Evolutionary conservation across 1,140 invertebrate species (phyloP).

Genomic region (Aphis craccivora): DNA sequence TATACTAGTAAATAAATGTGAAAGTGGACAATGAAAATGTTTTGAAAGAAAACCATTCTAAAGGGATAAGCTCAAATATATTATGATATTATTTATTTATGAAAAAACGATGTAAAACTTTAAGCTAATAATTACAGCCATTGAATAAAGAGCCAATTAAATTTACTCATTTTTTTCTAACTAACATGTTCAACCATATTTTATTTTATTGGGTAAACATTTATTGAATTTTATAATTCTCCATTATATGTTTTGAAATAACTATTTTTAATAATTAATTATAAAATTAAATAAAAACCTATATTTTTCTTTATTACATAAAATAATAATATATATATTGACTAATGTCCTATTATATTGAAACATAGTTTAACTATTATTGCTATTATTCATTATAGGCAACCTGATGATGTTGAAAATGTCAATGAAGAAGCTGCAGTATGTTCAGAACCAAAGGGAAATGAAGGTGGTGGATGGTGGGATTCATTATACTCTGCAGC

Average conservation of each 20-base stretch:
- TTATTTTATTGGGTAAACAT: not conserved
- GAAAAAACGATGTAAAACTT: not conserved
- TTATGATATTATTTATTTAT: not conserved
- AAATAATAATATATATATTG: not conserved
- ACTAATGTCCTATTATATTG: not conserved
- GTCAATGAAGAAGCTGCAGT: not conserved
- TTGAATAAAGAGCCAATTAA: not conserved
- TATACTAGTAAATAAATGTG: not conserved
- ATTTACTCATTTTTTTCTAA: not conserved
- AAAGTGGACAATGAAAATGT: not conserved
- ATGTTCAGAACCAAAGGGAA: not conserved
- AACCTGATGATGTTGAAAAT: not conserved
- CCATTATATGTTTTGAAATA: not conserved
- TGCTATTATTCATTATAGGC: not conserved
- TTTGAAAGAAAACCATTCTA: not conserved
- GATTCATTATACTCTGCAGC: constrained; percentile 56
- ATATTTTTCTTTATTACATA: not conserved
- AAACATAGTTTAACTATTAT: not conserved
- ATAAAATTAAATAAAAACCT: not conserved
- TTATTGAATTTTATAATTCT: not conserved
- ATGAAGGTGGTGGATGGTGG: constrained; percentile 55
- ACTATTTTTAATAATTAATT: not conserved
- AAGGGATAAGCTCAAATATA: not conserved
- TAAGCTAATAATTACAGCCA: not conserved
- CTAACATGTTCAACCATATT: not conserved